Conservation (phyloP, 2,888 invertebrate genomes). For the Bhutanitis thaidina region DNA sequence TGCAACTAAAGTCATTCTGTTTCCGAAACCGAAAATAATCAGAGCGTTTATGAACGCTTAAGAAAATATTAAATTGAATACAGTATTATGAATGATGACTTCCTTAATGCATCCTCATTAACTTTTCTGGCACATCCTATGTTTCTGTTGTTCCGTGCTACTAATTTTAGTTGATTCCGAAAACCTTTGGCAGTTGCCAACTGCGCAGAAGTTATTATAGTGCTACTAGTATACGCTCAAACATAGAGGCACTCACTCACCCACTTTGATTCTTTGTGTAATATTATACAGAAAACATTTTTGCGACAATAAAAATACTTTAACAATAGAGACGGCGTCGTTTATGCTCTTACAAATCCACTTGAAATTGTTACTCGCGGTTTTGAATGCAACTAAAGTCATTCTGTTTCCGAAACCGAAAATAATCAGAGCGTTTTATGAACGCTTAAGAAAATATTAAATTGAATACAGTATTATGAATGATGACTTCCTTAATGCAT, state of each 20-base stretch:
- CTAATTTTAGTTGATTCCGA: too few species aligned
- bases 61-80: background rate
- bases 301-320: background rate
- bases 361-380: background rate
- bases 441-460: background rate
- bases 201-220: too few species aligned
- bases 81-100: background rate
- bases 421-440: slow-evolving; percentile 18
- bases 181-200: too few species aligned
- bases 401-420: slow-evolving; percentile 10
- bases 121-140: too few species aligned
- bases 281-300: too few species aligned
- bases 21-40: slow-evolving; percentile 16
- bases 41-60: slow-evolving; percentile 12
- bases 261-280: too few species aligned
- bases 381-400: background rate
- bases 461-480: background rate
- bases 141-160: too few species aligned
- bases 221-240: too few species aligned
- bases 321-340: slow-evolving; percentile 5
- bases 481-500: background rate
- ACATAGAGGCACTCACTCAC: too few species aligned
- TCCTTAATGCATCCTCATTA: too few species aligned
- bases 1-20: background rate
- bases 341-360: background rate